phyloP scores from a whole-genome alignment of 2,113 vertebrate genomes.

The Ctenomys sociabilis region DNA sequence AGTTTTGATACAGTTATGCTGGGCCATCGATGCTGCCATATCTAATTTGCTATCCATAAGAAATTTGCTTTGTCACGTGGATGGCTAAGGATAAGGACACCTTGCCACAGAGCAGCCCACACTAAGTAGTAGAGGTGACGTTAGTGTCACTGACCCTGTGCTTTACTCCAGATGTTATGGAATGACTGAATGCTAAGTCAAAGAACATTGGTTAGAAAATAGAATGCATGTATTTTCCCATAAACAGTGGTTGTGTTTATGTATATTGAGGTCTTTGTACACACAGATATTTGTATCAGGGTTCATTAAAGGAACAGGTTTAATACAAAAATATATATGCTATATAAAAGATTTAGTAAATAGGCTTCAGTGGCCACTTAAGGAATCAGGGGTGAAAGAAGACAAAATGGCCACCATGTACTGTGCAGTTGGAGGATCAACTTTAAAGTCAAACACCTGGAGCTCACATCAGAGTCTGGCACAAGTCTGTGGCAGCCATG shows the following conservation, averaged over 20 bases:
- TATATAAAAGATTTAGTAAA: neutral
- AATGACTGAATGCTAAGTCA: neutral
- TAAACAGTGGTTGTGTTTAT: neutral
- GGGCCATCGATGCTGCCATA: neutral
- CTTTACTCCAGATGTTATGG: neutral
- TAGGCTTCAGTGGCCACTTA: neutral
- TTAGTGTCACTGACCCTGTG: neutral
- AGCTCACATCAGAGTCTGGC: neutral
- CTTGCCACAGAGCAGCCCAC: neutral
- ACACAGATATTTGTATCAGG: neutral
- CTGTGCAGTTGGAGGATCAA: neutral
- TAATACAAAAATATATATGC: neutral
- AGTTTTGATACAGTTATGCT: neutral
- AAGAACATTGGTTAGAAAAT: neutral
- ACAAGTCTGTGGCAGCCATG: neutral
- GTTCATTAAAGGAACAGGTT: neutral
- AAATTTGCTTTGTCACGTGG: neutral
- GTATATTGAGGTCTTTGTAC: neutral
- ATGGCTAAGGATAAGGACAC: neutral
- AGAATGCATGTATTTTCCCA: neutral
- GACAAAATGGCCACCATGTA: neutral
- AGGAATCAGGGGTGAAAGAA: neutral
- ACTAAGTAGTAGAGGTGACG: neutral
- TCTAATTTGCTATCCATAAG: neutral
- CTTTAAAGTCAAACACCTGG: neutral